These are phyloP conservation scores for Notocelia uddmanniana DNA, from an alignment of 2,888 invertebrate genomes.

Conservation along the genomic window DNA sequence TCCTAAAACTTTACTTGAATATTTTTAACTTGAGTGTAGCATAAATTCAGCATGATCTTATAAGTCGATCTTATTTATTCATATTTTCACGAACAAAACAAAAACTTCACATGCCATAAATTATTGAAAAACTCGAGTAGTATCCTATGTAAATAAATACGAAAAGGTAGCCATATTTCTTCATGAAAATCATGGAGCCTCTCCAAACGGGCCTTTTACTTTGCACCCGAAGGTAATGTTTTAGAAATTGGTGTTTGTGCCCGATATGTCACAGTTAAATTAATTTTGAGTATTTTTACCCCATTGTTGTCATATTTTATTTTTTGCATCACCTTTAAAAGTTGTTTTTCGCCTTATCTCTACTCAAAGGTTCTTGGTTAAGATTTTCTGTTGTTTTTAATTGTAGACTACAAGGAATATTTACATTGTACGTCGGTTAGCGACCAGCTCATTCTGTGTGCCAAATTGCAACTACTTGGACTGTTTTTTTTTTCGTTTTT, in stretches of 20 bases:
- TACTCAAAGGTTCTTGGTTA: no score
- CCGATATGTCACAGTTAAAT: constrained; percentile 4
- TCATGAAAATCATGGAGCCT: constrained; percentile 38
- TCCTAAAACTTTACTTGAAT: no score
- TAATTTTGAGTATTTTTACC: background rate
- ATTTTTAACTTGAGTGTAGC: no score
- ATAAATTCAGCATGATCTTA: background rate
- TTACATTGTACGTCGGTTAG: no score
- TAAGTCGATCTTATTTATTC: background rate
- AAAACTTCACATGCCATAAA: constrained; percentile 23
- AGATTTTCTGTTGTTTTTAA: no score
- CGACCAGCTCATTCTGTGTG: no score
- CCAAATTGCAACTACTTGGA: no score
- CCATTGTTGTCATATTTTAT: no score
- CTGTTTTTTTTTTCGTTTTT: no score
- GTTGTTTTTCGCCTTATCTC: no score
- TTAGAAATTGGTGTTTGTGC: constrained; percentile 42
- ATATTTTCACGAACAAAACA: background rate
- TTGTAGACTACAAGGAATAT: no score
- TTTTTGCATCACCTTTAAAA: no score
- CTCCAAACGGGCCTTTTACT: constrained; percentile 29
- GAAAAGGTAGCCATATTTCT: constrained; percentile 33
- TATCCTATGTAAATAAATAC: constrained; percentile 44
- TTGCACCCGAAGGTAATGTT: constrained; percentile 42
- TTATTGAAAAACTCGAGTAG: constrained; percentile 36